Conservation (phyloP, 2,888 invertebrate genomes). For the Polymixis lichenea region DNA sequence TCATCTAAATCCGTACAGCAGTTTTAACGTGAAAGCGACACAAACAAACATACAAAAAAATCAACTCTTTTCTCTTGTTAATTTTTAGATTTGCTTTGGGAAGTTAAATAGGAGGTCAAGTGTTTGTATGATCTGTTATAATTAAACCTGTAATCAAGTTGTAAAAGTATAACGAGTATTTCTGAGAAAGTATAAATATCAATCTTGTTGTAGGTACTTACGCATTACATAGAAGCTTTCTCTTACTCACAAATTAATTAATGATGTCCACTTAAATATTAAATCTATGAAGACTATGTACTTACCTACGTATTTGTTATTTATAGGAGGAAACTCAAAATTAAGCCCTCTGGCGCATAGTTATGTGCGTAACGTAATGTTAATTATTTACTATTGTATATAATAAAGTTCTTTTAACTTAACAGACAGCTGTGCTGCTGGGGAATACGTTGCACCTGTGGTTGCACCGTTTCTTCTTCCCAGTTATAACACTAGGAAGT, state of each 20-base stretch:
- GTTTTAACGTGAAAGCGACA: too few species aligned
- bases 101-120: background rate
- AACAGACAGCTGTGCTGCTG: too few species aligned
- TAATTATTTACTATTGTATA: too few species aligned
- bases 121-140: background rate
- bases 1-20: too few species aligned
- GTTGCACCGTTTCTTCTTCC: too few species aligned
- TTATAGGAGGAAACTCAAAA: background rate
- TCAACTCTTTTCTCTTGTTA: background rate
- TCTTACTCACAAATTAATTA: slow-evolving; percentile 34
- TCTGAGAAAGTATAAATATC: background rate
- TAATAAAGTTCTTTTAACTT: too few species aligned
- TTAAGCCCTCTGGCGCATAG: background rate
- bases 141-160: background rate
- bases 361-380: background rate
- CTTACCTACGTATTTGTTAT: background rate
- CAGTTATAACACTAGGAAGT: too few species aligned
- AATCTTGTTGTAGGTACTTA: background rate
- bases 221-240: slow-evolving; percentile 34
- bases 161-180: background rate
- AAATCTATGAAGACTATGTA: background rate
- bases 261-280: slow-evolving; percentile 22
- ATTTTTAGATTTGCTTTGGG: background rate
- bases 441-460: too few species aligned
- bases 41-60: background rate